A percentile compares a stretch with the other conserved stretches of the same genome.
Evolutionary conservation across 2,888 invertebrate species (phyloP).

Genomic region (Caenorhabditis sulstoni): DNA sequence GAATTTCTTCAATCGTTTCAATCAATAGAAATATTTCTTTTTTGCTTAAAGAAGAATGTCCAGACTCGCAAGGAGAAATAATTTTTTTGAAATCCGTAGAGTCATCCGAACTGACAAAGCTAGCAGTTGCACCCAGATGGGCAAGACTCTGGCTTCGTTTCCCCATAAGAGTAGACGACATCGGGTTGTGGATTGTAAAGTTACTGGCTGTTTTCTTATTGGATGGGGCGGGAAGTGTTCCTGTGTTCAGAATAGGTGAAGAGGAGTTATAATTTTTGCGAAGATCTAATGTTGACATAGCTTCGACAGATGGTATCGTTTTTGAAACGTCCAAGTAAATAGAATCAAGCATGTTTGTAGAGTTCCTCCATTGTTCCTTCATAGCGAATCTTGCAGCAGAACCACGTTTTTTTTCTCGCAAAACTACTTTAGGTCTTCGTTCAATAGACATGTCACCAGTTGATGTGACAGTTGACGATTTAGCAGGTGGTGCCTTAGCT

Average conservation of each 20-base stretch:
- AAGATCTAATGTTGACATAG: constrained; percentile 66
- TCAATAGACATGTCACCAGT: constrained; percentile 49
- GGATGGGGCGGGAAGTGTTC: constrained; percentile 43
- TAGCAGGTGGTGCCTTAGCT: constrained; percentile 64
- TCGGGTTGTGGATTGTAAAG: constrained; percentile 33
- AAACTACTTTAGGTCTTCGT: constrained; percentile 61
- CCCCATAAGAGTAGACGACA: constrained; percentile 45
- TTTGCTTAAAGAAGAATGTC: constrained; percentile 7
- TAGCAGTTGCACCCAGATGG: constrained; percentile 51
- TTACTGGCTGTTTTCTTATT: constrained; percentile 11
- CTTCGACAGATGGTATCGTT: constrained; percentile 78
- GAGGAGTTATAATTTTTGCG: constrained; percentile 14
- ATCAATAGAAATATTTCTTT: constrained; percentile 52
- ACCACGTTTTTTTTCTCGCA: constrained; percentile 69
- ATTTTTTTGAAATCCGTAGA: constrained; percentile 52
- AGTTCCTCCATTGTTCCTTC: constrained; percentile 78
- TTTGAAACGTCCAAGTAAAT: constrained; percentile 78
- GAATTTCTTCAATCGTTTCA: constrained; percentile 68
- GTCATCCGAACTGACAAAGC: constrained; percentile 34
- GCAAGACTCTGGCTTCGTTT: constrained; percentile 62
- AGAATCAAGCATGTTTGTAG: constrained; percentile 76
- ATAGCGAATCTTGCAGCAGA: constrained; percentile 68
- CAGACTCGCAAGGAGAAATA: constrained; percentile 24
- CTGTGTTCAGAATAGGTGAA: not conserved
- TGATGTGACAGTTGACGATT: constrained; percentile 4